Evolutionary conservation across 1,140 invertebrate genomes (phyloP).

Genomic region (Calycopis cecrops): DNA sequence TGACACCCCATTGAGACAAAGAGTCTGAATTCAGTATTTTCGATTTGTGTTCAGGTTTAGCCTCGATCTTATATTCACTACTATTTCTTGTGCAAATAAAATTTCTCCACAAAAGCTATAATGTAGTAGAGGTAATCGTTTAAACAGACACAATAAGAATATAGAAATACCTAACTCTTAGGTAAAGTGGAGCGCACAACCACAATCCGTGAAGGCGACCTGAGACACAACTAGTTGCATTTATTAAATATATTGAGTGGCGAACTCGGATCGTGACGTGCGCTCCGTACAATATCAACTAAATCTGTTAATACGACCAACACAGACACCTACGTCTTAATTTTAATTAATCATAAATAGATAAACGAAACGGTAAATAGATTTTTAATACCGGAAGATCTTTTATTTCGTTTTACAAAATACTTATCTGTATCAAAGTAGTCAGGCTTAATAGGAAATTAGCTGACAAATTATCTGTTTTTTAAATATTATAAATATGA

Average conservation of each 20-base stretch:
- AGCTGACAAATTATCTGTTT: slow-evolving; percentile 57
- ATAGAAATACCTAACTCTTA: slow-evolving; percentile 68
- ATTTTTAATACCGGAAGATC: slow-evolving; percentile 66
- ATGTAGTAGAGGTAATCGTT: slow-evolving; percentile 68
- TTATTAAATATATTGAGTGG: slow-evolving; percentile 17
- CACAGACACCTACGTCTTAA: slow-evolving; percentile 69
- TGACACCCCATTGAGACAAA: slow-evolving; percentile 11
- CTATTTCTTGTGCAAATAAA: slow-evolving; percentile 70
- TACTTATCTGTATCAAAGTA: slow-evolving; percentile 72
- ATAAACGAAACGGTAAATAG: slow-evolving; percentile 64
- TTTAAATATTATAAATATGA: slow-evolving; percentile 66
- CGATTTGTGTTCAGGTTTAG: slow-evolving; percentile 45
- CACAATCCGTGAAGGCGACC: slow-evolving; percentile 17
- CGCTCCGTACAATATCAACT: slow-evolving; percentile 56
- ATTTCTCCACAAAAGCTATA: slow-evolving; percentile 70
- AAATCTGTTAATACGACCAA: slow-evolving; percentile 67
- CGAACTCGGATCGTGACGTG: slow-evolving; percentile 17
- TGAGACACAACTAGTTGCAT: slow-evolving; percentile 19
- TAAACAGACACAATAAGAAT: slow-evolving; percentile 70
- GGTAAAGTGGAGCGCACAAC: slow-evolving; percentile 26
- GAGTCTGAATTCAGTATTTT: background rate
- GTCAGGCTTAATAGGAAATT: slow-evolving; percentile 62
- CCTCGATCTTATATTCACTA: slow-evolving; percentile 56
- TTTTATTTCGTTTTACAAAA: slow-evolving; percentile 66
- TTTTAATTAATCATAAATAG: slow-evolving; percentile 64